These are phyloP conservation scores for Drosophila monieri DNA, from an alignment of 2,888 invertebrate genomes.

Conservation along the genomic window DNA sequence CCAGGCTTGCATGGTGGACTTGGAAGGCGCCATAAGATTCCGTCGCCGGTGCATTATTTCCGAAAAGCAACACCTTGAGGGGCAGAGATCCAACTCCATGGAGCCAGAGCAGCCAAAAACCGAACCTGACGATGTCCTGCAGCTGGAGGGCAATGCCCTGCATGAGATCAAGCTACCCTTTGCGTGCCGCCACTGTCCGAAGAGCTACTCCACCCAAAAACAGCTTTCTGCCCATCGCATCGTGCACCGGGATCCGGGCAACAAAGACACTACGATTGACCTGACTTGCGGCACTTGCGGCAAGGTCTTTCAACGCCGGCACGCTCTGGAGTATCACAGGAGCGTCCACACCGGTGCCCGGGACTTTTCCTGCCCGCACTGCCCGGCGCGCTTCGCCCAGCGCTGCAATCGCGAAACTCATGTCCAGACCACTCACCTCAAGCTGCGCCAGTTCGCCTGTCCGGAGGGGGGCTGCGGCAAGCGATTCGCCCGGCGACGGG, in stretches of 20 bases:
- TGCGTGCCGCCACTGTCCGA: constrained; percentile 20
- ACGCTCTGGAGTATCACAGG: constrained; percentile 92
- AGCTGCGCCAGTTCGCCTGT: constrained; percentile 86
- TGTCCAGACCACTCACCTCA: constrained; percentile 90
- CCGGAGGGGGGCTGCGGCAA: constrained; percentile 89
- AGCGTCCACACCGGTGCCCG: constrained; percentile 92
- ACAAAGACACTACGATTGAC: no score
- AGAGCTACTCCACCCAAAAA: not conserved
- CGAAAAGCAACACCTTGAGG: not conserved
- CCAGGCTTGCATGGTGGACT: not conserved
- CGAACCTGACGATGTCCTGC: not conserved
- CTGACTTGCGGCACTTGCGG: constrained; percentile 18
- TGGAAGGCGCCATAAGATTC: not conserved
- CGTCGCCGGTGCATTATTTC: not conserved
- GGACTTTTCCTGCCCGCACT: constrained; percentile 91
- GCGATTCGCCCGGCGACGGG: constrained; percentile 88
- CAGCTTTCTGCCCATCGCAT: constrained; percentile 12
- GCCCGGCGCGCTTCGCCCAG: constrained; percentile 92
- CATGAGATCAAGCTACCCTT: not conserved
- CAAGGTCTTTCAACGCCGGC: constrained; percentile 8
- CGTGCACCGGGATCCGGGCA: not conserved
- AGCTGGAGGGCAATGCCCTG: not conserved
- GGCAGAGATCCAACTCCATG: not conserved
- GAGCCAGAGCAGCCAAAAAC: not conserved
- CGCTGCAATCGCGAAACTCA: constrained; percentile 92